Base-by-base conservation (phyloP, 2,888 invertebrate species). In the Mechanitis mazaeus region DNA sequence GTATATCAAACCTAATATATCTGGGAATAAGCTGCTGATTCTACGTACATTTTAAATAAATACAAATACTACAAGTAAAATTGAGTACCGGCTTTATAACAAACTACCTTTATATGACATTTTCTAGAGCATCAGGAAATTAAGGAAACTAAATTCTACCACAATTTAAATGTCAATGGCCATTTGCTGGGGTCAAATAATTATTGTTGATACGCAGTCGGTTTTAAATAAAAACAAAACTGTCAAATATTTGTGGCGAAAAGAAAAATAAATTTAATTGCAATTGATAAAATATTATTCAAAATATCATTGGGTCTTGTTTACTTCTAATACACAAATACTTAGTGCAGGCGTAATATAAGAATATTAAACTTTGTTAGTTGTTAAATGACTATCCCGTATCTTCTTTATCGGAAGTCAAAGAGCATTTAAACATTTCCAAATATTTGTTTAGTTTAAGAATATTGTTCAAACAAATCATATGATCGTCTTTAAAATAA, bases 401-500 rank as follows among this genome's bases (percentile, higher is more conserved):
- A 50, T 28, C 50, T 31, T 7, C 7, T 50, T 50, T 50, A 50
- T 50, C 50, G 50, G 11, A 50, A 31, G 50, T 50, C 50, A 50
- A 50, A 50, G 50, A 31, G 50, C 50, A 31, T 50, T 28, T 50
- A 50, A 50, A 50, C 50, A 50, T 50, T 50, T 28, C 50, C 50
- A 50, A 50, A 50, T 50, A 2, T 3, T 50, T 50, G 50, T 50
- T 50, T 50, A 31, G 11, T 50, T 28, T 50, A 31, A 11, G 31
- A 2, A 50, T 20, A 50, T 11, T 31, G 28, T 50, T 50, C 7
- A 50, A n/a, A n/a, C 3, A 7, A 31, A 31, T 50, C 28, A 50
- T 50, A 31, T 2, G 6, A 35, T 35, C 35, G 6, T 35, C 35
- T 35, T 5, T 5, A 35, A 35, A 5, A 35, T 35, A 35, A 35